Base-by-base conservation (phyloP, 37 sponge, comb jelly and placozoan species). In the Corticium candelabrum region DNA sequence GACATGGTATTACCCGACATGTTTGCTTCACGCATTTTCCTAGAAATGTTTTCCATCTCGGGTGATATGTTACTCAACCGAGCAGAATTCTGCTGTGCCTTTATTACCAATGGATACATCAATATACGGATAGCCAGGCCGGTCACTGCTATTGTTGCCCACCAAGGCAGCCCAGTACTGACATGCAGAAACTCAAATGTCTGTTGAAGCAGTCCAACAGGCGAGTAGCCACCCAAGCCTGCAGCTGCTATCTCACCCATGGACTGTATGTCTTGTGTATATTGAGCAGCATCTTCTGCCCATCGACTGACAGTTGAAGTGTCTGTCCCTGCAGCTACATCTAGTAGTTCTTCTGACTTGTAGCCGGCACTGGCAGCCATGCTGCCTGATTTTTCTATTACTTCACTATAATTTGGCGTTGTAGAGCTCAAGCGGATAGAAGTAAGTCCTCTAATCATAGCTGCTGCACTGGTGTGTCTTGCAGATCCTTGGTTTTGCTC, bases 81-180 rank as follows among this genome's bases (percentile, higher is more conserved):
- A 33, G 86, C 86, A 1, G 90, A 68, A 34, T 87, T 83, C 35
- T 29, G 39, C 76, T 76, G 74, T 39, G 80, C 43, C 39, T 79
- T 68, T 1, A 96, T 76, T 0, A 72, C 80, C 37, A 89, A 35
- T 21, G 93, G 96, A 30, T 87, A 76, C 41, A 90, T 40, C 3
- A 40, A 1, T 2, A 86, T 1, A 27, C 93, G 78, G 36, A 90
- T 39, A 1, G 81, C 34, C 15, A 88, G 83, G 30, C 90, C 86
- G 0, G 71, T 11, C 0, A 56, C 35, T 0, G 73, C 85, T 34
- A 96, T 92, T n/a, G 86, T 35, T 2, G 57, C 84, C 96, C 96
- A 96, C 96, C 96, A 96, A 0, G 96, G 90, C 11, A 96, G 74
- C 31, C 85, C 84, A 39, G 57, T 30, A 38, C 69, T 37, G 34